Evolutionary conservation across 2,888 invertebrate genomes (phyloP), one percentile per base, ranked within the genome.

Genomic region (Diarsia brunnea): DNA sequence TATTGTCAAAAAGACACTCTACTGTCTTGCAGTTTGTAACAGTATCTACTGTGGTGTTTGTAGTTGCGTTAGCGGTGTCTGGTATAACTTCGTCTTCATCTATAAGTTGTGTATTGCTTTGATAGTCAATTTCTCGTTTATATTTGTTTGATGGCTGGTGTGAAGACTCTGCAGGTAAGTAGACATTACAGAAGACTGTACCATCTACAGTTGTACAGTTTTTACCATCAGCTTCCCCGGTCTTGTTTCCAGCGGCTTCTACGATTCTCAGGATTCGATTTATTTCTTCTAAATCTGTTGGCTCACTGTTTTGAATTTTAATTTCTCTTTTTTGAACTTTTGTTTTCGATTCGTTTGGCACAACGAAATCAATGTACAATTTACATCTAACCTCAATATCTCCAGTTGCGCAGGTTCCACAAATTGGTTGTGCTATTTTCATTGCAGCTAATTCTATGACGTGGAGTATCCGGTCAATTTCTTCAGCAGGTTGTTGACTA

Each of bases 81-180:
- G 47, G n/a, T 43, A n/a, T 53, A 43, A n/a, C 21, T 47, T n/a
- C 45, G 49, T 63, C 70, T 27, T 70, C n/a, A 55, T 71, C 55
- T n/a, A 2, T 31, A 45, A 31, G 21, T 4, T n/a, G 0, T 19
- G 27, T 27, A 5, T 31, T 65, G 31, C 24, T 64, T 71, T 71
- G 27, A 4, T 45, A 51, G 69, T 53, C 19, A 27, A 24, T 60
- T 51, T 79, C 79, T 51, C 71, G 55, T 78, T 77, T 77, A 19
- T 49, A 49, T 51, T 19, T 45, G 43, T 4, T 53, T 16, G 43
- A 43, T 16, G 43, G 16, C n/a, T n/a, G 27, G 31, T 27, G 1
- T 24, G 69, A 7, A 31, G 49, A 12, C 12, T 61, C 27, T 2
- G 49, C 31, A 45, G 79, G 81, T 27, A 81, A 14, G 19, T 75